Conservation (phyloP, 2,888 invertebrate species). For the Cataglyphis livida region DNA sequence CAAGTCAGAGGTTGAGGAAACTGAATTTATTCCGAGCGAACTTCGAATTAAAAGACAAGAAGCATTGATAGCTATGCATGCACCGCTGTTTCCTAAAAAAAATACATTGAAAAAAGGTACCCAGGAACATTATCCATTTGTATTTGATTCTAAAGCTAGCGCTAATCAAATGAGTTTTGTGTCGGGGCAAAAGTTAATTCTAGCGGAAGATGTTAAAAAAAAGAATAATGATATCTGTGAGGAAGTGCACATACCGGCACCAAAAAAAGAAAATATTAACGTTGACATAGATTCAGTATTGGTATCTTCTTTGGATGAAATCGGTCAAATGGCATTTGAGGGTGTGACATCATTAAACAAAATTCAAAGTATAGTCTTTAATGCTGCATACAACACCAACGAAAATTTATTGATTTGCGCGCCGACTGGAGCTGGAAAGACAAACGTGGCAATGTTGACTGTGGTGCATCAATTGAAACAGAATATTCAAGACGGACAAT, state of each 20-base stretch:
- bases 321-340: slow-evolving; percentile 95
- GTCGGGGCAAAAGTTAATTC: slow-evolving; percentile 91
- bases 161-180: slow-evolving; percentile 90
- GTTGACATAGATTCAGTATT: slow-evolving; percentile 89
- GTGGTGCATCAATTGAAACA: slow-evolving; percentile 96
- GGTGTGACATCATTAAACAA: slow-evolving; percentile 95
- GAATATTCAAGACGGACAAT: slow-evolving; percentile 92
- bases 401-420: slow-evolving; percentile 99
- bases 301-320: slow-evolving; percentile 89
- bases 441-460: slow-evolving; percentile 98
- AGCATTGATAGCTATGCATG: slow-evolving; percentile 85
- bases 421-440: slow-evolving; percentile 99
- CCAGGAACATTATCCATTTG: slow-evolving; percentile 92
- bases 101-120: slow-evolving; percentile 79
- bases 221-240: slow-evolving; percentile 92
- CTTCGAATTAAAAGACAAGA: slow-evolving; percentile 87
- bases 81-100: slow-evolving; percentile 86
- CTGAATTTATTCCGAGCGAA: slow-evolving; percentile 87
- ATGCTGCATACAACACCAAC: slow-evolving; percentile 97
- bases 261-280: slow-evolving; percentile 87
- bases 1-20: slow-evolving; percentile 84
- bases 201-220: slow-evolving; percentile 93
- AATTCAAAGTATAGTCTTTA: slow-evolving; percentile 98
- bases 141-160: slow-evolving; percentile 93
- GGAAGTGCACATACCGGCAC: slow-evolving; percentile 94